Evolutionary conservation across 1,140 invertebrate genomes (phyloP).

Genomic region (Drosophila funebris): DNA sequence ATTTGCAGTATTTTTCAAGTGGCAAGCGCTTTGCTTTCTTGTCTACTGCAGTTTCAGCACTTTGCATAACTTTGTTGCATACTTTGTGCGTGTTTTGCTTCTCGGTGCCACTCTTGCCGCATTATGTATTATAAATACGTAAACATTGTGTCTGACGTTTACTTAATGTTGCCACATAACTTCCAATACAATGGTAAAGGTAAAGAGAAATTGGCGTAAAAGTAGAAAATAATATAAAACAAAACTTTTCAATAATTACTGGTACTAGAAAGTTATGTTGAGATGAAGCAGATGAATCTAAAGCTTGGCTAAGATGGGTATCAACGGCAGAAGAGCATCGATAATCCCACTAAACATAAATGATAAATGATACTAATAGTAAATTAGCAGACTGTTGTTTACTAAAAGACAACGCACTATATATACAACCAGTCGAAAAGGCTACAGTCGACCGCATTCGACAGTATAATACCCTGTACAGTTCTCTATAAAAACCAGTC

Average conservation of each 20-base stretch:
- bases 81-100: conserved; percentile 48
- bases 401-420: too few relatives aligned
- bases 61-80: conserved; percentile 80
- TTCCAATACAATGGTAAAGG: conserved; percentile 21
- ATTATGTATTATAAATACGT: conserved; percentile 77
- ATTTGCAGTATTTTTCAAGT: conserved; percentile 67
- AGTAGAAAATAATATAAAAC: conserved; percentile 12
- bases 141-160: conserved; percentile 73
- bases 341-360: too few relatives aligned
- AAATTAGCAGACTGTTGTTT: too few relatives aligned
- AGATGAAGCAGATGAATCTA: not conserved
- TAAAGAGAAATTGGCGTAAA: conserved; percentile 1
- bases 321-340: too few relatives aligned
- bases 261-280: conserved; percentile 21
- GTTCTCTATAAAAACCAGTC: too few relatives aligned
- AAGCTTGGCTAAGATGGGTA: too few relatives aligned
- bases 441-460: too few relatives aligned
- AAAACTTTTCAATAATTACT: conserved; percentile 64
- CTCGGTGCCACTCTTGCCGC: conserved; percentile 24
- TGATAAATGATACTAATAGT: too few relatives aligned
- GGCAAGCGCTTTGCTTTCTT: conserved; percentile 54
- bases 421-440: too few relatives aligned
- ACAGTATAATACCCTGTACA: too few relatives aligned
- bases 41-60: conserved; percentile 55
- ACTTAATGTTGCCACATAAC: conserved; percentile 73